A percentile compares a stretch with the other conserved stretches of the same genome.
phyloP scores from a whole-genome alignment of 1,140 invertebrate genomes.

The Neodiprion lecontei region DNA sequence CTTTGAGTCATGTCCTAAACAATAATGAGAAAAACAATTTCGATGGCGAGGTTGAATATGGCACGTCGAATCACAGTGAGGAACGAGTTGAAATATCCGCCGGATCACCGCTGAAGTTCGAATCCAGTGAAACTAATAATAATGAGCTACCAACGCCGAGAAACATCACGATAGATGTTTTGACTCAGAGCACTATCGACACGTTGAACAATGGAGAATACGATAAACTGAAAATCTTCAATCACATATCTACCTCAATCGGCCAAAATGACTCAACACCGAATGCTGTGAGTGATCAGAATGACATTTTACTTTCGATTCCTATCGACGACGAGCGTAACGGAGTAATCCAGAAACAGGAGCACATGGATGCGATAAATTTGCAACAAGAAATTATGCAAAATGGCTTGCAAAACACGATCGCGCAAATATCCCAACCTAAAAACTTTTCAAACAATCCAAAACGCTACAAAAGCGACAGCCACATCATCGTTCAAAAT shows the following conservation, averaged over 20 bases:
- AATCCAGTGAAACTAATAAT: slow-evolving; percentile 22
- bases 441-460: slow-evolving; percentile 27
- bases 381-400: slow-evolving; percentile 53
- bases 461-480: slow-evolving; percentile 28
- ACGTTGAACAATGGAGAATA: slow-evolving; percentile 38
- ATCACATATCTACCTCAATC: slow-evolving; percentile 26
- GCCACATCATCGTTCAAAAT: slow-evolving; percentile 19
- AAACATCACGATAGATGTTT: slow-evolving; percentile 34
- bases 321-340: slow-evolving; percentile 4
- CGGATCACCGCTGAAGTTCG: slow-evolving; percentile 30
- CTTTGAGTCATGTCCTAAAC: slow-evolving; percentile 32
- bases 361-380: slow-evolving; percentile 34
- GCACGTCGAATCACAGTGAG: neutral
- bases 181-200: slow-evolving; percentile 30
- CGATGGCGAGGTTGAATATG: slow-evolving; percentile 9
- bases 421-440: slow-evolving; percentile 43
- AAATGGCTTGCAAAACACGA: slow-evolving; percentile 46
- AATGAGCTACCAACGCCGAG: slow-evolving; percentile 28
- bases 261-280: slow-evolving; percentile 19
- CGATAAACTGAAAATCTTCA: slow-evolving; percentile 43
- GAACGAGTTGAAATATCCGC: slow-evolving; percentile 25
- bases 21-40: slow-evolving; percentile 25
- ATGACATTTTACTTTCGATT: neutral
- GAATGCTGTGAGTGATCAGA: slow-evolving; percentile 9
- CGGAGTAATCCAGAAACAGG: slow-evolving; percentile 16